Evolutionary conservation across 2,797 vertebrate species (phyloP).

Genomic region (Tauraco hartlaubi): DNA sequence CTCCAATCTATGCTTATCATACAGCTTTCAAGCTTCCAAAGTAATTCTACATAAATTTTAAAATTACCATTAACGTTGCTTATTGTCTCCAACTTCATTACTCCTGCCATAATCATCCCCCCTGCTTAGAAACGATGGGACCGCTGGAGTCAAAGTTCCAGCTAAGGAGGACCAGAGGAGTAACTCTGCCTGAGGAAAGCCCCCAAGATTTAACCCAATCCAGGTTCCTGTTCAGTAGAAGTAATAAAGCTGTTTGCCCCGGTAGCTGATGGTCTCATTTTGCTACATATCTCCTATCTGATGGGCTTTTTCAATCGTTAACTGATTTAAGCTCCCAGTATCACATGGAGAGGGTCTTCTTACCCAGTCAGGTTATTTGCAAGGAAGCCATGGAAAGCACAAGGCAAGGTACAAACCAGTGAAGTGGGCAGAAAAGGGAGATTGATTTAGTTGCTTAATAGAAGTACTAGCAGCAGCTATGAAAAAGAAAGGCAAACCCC

Average conservation of each 20-base stretch:
- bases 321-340: neutral
- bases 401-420: neutral
- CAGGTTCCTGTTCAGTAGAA: neutral
- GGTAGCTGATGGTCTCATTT: neutral
- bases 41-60: neutral
- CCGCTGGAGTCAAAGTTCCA: neutral
- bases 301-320: neutral
- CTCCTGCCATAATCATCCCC: neutral
- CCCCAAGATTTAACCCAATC: neutral
- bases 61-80: neutral
- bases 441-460: neutral
- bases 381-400: neutral
- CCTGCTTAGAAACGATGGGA: neutral
- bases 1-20: neutral
- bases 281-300: neutral
- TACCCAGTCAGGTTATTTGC: neutral
- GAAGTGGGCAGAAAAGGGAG: neutral
- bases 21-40: neutral
- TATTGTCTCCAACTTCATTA: neutral
- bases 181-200: neutral
- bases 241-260: neutral
- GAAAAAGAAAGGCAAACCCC: neutral
- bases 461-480: neutral
- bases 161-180: neutral
- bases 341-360: neutral